These are phyloP conservation scores for Tribolium castaneum DNA, from an alignment of 1,140 invertebrate genomes.

Conservation along the genomic window DNA sequence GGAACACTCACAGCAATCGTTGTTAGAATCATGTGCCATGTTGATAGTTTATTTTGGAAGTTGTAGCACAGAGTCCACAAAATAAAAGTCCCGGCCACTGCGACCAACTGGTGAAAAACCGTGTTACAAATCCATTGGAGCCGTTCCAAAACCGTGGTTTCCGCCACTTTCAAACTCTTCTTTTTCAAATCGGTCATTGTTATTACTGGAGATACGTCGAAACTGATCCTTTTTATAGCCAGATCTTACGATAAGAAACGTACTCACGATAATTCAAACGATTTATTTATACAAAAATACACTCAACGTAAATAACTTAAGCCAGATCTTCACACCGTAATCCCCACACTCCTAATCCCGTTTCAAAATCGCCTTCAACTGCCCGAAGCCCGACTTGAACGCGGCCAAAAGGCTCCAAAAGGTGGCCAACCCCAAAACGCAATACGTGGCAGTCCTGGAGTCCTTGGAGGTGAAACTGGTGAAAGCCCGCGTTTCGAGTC, in stretches of 20 bases:
- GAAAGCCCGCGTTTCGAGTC: neutral
- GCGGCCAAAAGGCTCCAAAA: conserved; percentile 10
- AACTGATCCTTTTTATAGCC: neutral
- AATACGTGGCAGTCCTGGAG: neutral
- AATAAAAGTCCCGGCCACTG: neutral
- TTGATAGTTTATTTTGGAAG: conserved; percentile 7
- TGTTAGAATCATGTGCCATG: conserved; percentile 25
- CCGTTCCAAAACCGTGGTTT: neutral
- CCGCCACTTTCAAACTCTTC: neutral
- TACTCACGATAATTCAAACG: neutral
- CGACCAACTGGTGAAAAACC: conserved; percentile 30
- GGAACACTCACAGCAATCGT: neutral
- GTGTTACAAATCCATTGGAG: conserved; percentile 29
- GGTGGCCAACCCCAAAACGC: neutral
- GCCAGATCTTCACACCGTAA: neutral
- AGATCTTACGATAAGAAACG: neutral
- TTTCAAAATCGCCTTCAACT: neutral
- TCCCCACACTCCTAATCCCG: neutral
- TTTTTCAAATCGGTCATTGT: neutral
- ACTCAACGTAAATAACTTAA: neutral
- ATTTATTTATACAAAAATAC: neutral
- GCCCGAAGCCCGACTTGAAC: neutral
- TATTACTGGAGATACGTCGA: neutral
- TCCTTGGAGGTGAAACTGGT: neutral
- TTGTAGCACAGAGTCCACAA: conserved; percentile 14